Conservation (phyloP, 2,888 invertebrate species). For the Desoria tigrina region DNA sequence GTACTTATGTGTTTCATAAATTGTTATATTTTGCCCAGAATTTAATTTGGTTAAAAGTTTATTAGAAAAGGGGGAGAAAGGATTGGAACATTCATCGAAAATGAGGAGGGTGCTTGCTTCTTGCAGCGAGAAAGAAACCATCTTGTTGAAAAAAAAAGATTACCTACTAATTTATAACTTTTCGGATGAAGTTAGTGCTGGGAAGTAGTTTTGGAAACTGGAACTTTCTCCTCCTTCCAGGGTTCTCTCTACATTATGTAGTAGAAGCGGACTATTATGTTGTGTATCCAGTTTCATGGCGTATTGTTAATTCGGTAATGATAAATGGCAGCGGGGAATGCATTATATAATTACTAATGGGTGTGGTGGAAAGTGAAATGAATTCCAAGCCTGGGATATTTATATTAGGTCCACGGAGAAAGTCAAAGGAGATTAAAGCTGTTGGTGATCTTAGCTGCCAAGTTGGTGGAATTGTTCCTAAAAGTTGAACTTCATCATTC, state of each 20-base stretch:
- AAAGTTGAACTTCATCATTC: no score
- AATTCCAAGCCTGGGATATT: no score
- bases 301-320: slow-evolving; percentile 5
- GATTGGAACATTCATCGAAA: background rate
- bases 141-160: slow-evolving; percentile 10
- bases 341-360: slow-evolving; percentile 25
- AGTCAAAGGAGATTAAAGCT: no score
- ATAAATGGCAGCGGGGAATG: slow-evolving; percentile 19
- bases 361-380: slow-evolving; percentile 8
- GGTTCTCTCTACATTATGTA: no score
- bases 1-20: slow-evolving; percentile 2
- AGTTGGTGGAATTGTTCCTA: no score
- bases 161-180: slow-evolving; percentile 12
- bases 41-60: slow-evolving; percentile 4
- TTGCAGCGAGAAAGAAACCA: slow-evolving; percentile 5
- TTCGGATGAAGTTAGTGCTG: slow-evolving; percentile 1
- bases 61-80: background rate
- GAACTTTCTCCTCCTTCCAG: no score
- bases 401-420: no score
- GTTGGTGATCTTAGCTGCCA: no score
- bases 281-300: no score
- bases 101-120: background rate
- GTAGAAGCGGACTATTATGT: no score
- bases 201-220: no score
- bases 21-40: slow-evolving; percentile 11